A percentile compares a stretch with the other conserved stretches of the same genome.
These are phyloP conservation scores for Dendrocincla fuliginosa DNA, from an alignment of 2,797 vertebrate species.

Conservation along the genomic window DNA sequence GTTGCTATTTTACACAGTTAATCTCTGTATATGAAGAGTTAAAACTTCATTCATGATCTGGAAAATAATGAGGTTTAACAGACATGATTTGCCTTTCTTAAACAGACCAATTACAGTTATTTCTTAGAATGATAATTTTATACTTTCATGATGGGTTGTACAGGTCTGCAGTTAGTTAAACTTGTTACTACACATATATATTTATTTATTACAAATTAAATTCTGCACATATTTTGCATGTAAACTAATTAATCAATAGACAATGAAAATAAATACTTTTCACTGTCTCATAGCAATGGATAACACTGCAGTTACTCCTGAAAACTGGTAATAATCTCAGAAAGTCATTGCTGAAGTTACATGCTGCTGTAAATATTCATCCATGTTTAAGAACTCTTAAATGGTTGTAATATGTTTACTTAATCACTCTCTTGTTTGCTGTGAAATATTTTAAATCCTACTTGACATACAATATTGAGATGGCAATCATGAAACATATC, in stretches of 20 bases:
- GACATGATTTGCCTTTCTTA: conserved; percentile 39
- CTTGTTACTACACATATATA: neutral
- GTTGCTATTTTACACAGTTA: conserved; percentile 58
- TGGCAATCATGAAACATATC: neutral
- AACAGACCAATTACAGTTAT: conserved; percentile 43
- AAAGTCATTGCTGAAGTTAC: neutral
- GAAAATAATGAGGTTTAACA: conserved; percentile 57
- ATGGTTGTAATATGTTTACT: neutral
- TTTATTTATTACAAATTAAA: neutral
- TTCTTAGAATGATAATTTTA: conserved; percentile 46
- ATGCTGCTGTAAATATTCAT: neutral
- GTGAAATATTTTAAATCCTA: neutral
- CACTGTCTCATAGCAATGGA: neutral
- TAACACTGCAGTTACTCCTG: neutral
- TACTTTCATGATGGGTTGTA: conserved; percentile 39
- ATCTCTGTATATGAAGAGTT: conserved; percentile 46
- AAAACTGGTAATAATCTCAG: neutral
- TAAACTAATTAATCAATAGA: neutral
- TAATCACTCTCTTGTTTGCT: neutral
- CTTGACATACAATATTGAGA: neutral
- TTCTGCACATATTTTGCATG: neutral
- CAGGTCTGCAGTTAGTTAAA: conserved; percentile 47
- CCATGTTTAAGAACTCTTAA: neutral
- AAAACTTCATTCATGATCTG: conserved; percentile 58
- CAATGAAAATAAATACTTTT: neutral